Evolutionary conservation across 2,888 invertebrate genomes (phyloP).

Genomic region (Dryobotodes eremita): DNA sequence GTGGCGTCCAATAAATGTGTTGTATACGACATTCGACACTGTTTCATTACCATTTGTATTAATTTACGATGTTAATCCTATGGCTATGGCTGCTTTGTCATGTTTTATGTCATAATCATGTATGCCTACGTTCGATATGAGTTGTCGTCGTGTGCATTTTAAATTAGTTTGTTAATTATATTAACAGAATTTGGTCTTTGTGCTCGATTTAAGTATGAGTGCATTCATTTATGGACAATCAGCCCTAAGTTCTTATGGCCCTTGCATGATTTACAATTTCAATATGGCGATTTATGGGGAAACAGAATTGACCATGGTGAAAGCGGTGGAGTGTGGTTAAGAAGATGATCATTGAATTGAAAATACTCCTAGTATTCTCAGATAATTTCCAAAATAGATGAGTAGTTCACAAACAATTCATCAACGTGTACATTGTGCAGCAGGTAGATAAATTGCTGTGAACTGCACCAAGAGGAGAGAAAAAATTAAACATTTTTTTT

Average conservation of each 20-base stretch:
- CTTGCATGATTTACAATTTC: neutral
- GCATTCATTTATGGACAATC: neutral
- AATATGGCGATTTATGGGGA: too few relatives aligned
- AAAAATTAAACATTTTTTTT: neutral
- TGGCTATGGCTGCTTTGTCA: constrained; percentile 6
- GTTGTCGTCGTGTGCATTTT: neutral
- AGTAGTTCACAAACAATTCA: neutral
- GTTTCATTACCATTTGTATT: constrained; percentile 42
- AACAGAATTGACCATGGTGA: neutral
- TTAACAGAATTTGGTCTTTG: neutral
- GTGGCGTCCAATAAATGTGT: constrained; percentile 6
- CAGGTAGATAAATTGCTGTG: neutral
- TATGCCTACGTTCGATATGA: constrained; percentile 2
- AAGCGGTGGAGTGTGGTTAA: neutral
- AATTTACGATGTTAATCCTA: constrained; percentile 27
- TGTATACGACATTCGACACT: constrained; percentile 35
- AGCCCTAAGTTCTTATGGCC: too few relatives aligned
- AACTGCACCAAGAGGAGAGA: constrained; percentile 3
- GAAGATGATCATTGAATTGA: neutral
- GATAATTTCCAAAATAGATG: neutral
- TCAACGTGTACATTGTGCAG: constrained; percentile 1
- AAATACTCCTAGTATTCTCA: neutral
- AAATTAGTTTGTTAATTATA: constrained; percentile 10
- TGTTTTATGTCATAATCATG: constrained; percentile 34
- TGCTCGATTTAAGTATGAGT: neutral